Evolutionary conservation across 2,888 invertebrate genomes (phyloP).

Genomic region (Meiosimyza platycephala): DNA sequence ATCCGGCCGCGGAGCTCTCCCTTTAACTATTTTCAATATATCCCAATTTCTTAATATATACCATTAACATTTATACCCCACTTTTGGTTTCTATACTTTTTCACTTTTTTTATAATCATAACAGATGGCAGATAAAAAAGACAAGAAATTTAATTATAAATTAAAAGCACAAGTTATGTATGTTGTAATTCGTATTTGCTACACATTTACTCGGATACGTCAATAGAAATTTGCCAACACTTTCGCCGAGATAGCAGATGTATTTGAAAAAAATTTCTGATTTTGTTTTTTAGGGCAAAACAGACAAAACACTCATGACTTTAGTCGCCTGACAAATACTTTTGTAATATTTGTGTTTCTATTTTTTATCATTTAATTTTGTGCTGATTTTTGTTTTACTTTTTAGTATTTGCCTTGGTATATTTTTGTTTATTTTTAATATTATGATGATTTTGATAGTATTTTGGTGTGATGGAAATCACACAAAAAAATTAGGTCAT

Average conservation of each 20-base stretch:
- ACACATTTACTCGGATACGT: neutral
- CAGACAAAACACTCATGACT: neutral
- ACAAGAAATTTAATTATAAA: neutral
- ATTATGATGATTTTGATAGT: neutral
- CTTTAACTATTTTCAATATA: too few species aligned
- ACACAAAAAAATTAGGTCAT: too few species aligned
- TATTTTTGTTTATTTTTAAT: slow-evolving; percentile 1
- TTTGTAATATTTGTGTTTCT: neutral
- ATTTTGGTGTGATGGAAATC: too few species aligned
- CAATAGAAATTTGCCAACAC: slow-evolving; percentile 1
- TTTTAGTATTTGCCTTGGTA: neutral
- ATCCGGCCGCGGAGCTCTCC: too few species aligned
- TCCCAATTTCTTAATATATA: too few species aligned
- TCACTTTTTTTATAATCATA: too few species aligned
- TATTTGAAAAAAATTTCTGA: neutral
- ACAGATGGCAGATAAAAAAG: too few species aligned
- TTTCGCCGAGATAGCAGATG: neutral
- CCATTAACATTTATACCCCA: too few species aligned
- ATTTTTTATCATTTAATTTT: neutral
- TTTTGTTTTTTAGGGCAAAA: neutral
- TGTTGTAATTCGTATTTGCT: neutral
- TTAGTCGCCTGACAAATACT: slow-evolving; percentile 1
- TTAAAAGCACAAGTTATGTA: slow-evolving; percentile 1
- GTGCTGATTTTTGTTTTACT: neutral
- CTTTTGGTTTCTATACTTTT: too few species aligned